A percentile compares a stretch with the other conserved stretches of the same genome.
These are phyloP conservation scores for Centropyge bicolor DNA, from an alignment of 2,797 vertebrate species.

Conservation along the genomic window DNA sequence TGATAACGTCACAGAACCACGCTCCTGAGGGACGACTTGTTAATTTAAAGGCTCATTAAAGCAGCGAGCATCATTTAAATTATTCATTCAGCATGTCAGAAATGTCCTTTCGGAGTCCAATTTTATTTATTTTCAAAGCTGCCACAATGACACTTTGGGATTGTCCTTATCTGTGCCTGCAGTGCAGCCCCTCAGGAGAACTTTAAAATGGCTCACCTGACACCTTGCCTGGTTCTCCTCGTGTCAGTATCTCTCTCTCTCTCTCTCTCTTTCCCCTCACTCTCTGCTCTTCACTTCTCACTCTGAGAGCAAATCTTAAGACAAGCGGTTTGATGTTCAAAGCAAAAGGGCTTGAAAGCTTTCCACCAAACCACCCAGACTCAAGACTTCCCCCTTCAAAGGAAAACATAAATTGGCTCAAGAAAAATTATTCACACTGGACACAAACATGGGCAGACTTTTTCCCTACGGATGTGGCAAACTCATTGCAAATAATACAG, in stretches of 20 bases:
- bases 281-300: conserved; percentile 62
- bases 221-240: conserved; percentile 54
- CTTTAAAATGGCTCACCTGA: conserved; percentile 76
- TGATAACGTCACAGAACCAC: conserved; percentile 87
- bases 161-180: conserved; percentile 74
- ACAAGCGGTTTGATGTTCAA: conserved; percentile 82
- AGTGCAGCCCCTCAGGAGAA: conserved; percentile 72
- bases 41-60: conserved; percentile 96
- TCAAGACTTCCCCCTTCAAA: conserved; percentile 73
- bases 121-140: conserved; percentile 87
- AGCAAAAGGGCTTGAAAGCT: conserved; percentile 79
- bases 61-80: conserved; percentile 93
- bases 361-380: conserved; percentile 73
- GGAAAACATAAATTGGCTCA: conserved; percentile 78
- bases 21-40: conserved; percentile 89
- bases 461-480: conserved; percentile 59
- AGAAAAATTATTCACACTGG: conserved; percentile 74
- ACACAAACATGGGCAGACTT: conserved; percentile 71
- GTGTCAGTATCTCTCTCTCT: conserved; percentile 35
- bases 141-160: conserved; percentile 81
- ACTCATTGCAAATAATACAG: conserved; percentile 61
- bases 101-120: conserved; percentile 94
- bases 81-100: conserved; percentile 94
- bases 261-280: conserved; percentile 18
- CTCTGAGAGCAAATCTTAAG: conserved; percentile 76